Conservation (phyloP, 2,888 invertebrate species). For the Automeris io region DNA sequence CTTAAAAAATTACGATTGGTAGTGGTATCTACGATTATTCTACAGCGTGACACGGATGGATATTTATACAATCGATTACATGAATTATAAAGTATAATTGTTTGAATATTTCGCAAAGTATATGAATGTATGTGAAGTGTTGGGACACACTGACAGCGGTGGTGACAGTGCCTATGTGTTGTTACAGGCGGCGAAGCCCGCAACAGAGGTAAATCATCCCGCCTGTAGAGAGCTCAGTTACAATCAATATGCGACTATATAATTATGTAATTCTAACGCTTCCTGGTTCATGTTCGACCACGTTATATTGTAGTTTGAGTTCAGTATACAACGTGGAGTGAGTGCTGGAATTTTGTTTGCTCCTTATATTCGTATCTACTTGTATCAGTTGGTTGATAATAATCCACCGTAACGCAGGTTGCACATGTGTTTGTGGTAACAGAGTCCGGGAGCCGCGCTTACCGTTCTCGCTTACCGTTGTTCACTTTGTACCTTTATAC, state of each 20-base stretch:
- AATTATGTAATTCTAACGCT: slow-evolving; percentile 67
- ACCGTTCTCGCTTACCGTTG: slow-evolving; percentile 57
- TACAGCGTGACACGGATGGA: too few species aligned
- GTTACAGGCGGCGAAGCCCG: slow-evolving; percentile 84
- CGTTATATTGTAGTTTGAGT: slow-evolving; percentile 53
- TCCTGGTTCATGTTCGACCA: slow-evolving; percentile 68
- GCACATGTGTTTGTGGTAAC: slow-evolving; percentile 71
- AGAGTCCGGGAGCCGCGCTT: slow-evolving; percentile 38
- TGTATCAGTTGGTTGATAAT: slow-evolving; percentile 46
- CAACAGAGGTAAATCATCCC: slow-evolving; percentile 79
- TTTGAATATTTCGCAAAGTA: too few species aligned
- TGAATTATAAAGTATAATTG: too few species aligned
- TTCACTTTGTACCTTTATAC: slow-evolving; percentile 52
- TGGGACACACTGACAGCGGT: slow-evolving; percentile 11
- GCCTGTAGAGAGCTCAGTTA: slow-evolving; percentile 43
- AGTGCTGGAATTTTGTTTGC: slow-evolving; percentile 73
- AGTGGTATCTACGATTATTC: too few species aligned
- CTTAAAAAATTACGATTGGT: too few species aligned
- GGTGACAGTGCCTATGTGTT: slow-evolving; percentile 72
- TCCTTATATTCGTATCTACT: slow-evolving; percentile 62
- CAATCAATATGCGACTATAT: slow-evolving; percentile 48
- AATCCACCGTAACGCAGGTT: slow-evolving; percentile 61
- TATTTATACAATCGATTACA: too few species aligned
- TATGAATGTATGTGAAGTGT: too few species aligned
- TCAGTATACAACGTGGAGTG: slow-evolving; percentile 63